Percentiles rank a stretch among this genome's conserved stretches.
Evolutionary conservation across 92 coral and sea anemone species (phyloP).

Genomic region (Meandrina meandrites): DNA sequence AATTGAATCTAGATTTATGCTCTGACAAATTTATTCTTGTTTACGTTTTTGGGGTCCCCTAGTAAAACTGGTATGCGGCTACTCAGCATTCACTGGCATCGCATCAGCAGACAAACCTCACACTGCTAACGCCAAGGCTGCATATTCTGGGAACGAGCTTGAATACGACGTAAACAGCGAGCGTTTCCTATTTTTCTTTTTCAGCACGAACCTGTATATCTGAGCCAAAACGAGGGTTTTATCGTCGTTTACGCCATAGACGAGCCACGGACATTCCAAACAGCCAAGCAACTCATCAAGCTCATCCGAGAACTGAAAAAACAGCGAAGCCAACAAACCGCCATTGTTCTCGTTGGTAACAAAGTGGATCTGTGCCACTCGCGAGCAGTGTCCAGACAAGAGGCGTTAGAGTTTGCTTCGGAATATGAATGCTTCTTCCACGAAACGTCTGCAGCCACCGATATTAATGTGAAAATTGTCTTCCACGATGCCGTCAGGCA

Average conservation of each 20-base stretch:
- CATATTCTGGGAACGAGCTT: background rate
- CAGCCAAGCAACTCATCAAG: conserved; percentile 84
- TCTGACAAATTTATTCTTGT: too few relatives aligned
- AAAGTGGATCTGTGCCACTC: conserved; percentile 81
- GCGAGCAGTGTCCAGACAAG: conserved; percentile 69
- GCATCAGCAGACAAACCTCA: too few relatives aligned
- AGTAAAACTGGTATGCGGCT: too few relatives aligned
- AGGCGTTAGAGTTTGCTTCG: conserved; percentile 75
- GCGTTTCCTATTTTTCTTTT: background rate
- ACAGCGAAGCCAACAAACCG: conserved; percentile 67
- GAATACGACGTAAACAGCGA: background rate
- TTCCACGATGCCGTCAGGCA: conserved; percentile 86
- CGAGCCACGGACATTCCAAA: conserved; percentile 78
- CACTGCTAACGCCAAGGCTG: too few relatives aligned
- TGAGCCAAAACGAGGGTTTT: conserved; percentile 87
- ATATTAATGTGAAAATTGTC: conserved; percentile 71
- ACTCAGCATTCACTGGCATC: too few relatives aligned
- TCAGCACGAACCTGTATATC: conserved; percentile 84
- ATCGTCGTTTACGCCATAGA: conserved; percentile 85
- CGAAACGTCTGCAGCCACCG: conserved; percentile 82
- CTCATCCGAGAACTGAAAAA: conserved; percentile 86
- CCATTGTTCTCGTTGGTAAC: conserved; percentile 83
- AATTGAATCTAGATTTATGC: too few relatives aligned
- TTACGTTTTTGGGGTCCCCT: too few relatives aligned
- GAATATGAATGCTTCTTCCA: conserved; percentile 82